These are phyloP conservation scores for Metridium senile DNA, from an alignment of 92 coral and sea anemone species.

Conservation along the genomic window DNA sequence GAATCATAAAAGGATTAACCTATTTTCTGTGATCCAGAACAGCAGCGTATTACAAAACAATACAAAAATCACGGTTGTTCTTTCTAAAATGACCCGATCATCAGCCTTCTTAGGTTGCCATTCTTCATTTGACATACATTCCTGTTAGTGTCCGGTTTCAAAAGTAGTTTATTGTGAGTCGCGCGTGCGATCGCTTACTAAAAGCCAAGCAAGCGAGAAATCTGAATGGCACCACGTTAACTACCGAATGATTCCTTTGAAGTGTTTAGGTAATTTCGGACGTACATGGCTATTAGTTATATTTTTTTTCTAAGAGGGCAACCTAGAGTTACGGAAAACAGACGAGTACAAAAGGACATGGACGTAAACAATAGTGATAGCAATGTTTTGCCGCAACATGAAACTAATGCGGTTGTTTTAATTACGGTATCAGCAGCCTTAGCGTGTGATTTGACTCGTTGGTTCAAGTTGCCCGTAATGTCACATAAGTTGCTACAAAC, in stretches of 20 bases:
- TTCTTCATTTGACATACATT: constrained; percentile 28
- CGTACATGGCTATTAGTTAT: constrained; percentile 15
- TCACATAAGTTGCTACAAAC: constrained; percentile 74
- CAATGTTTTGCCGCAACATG: constrained; percentile 45
- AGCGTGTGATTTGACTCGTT: constrained; percentile 7
- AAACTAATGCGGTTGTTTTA: constrained; percentile 30
- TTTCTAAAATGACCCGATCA: constrained; percentile 36
- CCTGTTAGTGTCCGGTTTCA: constrained; percentile 53
- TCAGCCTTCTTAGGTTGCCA: constrained; percentile 22
- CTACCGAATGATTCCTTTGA: constrained; percentile 30
- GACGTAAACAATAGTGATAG: constrained; percentile 66
- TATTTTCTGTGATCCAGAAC: constrained; percentile 8
- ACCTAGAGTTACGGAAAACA: constrained; percentile 37
- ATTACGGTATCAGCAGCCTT: constrained; percentile 7
- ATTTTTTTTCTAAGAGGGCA: constrained; percentile 22
- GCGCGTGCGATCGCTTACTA: constrained; percentile 37
- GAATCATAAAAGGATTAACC: constrained; percentile 13
- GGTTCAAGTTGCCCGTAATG: constrained; percentile 35
- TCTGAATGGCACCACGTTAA: constrained; percentile 31
- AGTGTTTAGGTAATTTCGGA: constrained; percentile 35
- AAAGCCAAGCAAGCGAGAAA: constrained; percentile 37
- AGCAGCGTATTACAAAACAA: neutral
- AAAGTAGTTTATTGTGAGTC: constrained; percentile 21
- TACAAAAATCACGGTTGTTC: constrained; percentile 15
- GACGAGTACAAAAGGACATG: constrained; percentile 60